phyloP scores from a whole-genome alignment of 2,888 invertebrate genomes.

The Pasiphila rectangulata region DNA sequence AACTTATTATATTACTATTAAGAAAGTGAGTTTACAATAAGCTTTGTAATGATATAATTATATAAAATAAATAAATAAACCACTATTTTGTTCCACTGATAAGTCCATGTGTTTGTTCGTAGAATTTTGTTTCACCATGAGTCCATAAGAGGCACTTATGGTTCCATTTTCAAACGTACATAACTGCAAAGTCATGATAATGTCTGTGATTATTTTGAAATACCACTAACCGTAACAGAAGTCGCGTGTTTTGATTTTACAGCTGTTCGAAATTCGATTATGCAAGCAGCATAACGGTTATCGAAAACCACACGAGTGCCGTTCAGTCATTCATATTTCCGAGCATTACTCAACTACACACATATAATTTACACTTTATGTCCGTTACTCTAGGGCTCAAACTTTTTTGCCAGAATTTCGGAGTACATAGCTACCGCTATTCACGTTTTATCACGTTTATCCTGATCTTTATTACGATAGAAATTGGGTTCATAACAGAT shows the following conservation, averaged over 20 bases:
- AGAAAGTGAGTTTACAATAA: too few relatives aligned
- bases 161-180: too few relatives aligned
- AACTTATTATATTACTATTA: too few relatives aligned
- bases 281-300: constrained; percentile 16
- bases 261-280: constrained; percentile 6
- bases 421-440: neutral
- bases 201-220: neutral
- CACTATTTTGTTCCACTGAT: too few relatives aligned
- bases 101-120: too few relatives aligned
- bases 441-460: neutral
- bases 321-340: constrained; percentile 13
- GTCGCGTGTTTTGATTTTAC: neutral
- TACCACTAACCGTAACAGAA: neutral
- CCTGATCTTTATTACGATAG: neutral
- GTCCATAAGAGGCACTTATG: too few relatives aligned
- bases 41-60: too few relatives aligned
- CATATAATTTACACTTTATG: constrained; percentile 3
- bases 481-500: neutral
- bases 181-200: neutral
- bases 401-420: neutral
- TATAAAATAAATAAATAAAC: too few relatives aligned
- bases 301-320: constrained; percentile 16
- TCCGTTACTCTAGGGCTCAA: neutral
- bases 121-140: too few relatives aligned
- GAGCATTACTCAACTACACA: constrained; percentile 7